Evolutionary conservation across 2,113 vertebrate genomes (phyloP).

Genomic region (Parotia lawesii): DNA sequence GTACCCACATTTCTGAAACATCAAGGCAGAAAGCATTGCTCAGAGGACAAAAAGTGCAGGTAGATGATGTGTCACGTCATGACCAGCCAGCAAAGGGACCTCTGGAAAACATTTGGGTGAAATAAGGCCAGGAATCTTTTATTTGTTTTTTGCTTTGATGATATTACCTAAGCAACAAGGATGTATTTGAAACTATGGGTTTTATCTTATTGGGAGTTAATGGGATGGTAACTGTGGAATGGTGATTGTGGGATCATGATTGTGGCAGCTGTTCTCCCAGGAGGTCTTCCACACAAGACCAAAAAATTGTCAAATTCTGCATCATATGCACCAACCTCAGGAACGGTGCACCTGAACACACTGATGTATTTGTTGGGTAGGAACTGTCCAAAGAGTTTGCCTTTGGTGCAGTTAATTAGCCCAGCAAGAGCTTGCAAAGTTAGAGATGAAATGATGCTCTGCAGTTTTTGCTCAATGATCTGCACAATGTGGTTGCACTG

Average conservation of each 20-base stretch:
- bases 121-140: background rate
- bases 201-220: background rate
- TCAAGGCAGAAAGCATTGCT: background rate
- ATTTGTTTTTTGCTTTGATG: background rate
- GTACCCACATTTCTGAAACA: background rate
- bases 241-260: background rate
- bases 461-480: background rate
- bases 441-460: background rate
- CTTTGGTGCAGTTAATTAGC: background rate
- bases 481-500: background rate
- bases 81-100: background rate
- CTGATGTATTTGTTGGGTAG: background rate
- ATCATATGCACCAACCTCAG: background rate
- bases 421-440: background rate
- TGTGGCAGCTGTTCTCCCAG: background rate
- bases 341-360: background rate
- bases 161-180: background rate
- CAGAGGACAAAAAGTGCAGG: background rate
- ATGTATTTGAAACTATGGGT: accelerated
- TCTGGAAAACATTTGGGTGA: background rate
- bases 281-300: background rate
- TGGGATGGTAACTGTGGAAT: background rate
- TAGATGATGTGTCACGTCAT: accelerated
- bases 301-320: background rate
- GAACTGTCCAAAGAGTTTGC: background rate